Evolutionary conservation across 1,140 invertebrate genomes (phyloP).

Genomic region (Thrips palmi): DNA sequence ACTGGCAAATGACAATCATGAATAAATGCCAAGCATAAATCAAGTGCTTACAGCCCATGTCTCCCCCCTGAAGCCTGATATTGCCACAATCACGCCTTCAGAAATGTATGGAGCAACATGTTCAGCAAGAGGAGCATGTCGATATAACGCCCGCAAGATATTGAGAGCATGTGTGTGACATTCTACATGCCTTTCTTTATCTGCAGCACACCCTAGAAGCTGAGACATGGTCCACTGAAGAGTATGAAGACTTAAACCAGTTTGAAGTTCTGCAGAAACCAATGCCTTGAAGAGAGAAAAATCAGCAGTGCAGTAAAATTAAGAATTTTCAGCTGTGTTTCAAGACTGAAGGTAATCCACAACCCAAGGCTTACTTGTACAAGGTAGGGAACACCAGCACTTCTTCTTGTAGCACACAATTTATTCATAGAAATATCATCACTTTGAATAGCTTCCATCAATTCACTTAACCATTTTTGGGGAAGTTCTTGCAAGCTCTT

Average conservation of each 20-base stretch:
- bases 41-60: slow-evolving; percentile 54
- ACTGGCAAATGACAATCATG: not conserved
- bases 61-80: slow-evolving; percentile 50
- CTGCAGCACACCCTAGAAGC: slow-evolving; percentile 30
- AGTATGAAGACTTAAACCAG: slow-evolving; percentile 26
- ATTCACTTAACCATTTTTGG: slow-evolving; percentile 44
- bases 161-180: slow-evolving; percentile 65
- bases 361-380: slow-evolving; percentile 56
- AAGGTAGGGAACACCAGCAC: slow-evolving; percentile 82
- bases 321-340: not conserved
- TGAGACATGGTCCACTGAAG: slow-evolving; percentile 40
- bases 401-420: slow-evolving; percentile 67
- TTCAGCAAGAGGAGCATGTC: slow-evolving; percentile 55
- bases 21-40: slow-evolving; percentile 5
- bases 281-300: slow-evolving; percentile 35
- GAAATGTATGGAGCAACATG: slow-evolving; percentile 49
- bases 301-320: not conserved
- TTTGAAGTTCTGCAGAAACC: slow-evolving; percentile 45
- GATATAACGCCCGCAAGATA: slow-evolving; percentile 62
- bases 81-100: slow-evolving; percentile 37
- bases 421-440: slow-evolving; percentile 29
- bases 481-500: slow-evolving; percentile 41
- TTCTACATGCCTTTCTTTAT: slow-evolving; percentile 21
- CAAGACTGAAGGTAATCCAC: not conserved
- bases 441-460: slow-evolving; percentile 34